These are phyloP conservation scores for Paradoxurus hermaphroditus DNA, from an alignment of 2,113 vertebrate species.

Conservation along the genomic window DNA sequence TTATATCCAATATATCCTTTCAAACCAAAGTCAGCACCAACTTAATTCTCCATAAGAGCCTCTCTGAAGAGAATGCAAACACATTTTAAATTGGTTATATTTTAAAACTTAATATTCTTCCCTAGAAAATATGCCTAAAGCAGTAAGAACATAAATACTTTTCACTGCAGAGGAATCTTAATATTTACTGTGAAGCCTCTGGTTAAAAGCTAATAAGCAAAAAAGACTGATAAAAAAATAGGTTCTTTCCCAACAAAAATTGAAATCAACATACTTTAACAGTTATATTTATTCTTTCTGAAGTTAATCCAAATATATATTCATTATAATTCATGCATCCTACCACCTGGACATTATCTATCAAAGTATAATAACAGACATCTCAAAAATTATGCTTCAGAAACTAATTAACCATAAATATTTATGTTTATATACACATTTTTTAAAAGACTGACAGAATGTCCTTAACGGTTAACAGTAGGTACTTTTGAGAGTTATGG, in stretches of 20 bases:
- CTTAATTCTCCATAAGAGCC: neutral
- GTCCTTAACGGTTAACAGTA: neutral
- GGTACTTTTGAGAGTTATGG: neutral
- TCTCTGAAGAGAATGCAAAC: conserved; percentile 27
- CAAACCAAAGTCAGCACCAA: conserved; percentile 18
- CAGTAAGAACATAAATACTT: neutral
- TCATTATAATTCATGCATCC: neutral
- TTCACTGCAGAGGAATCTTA: neutral
- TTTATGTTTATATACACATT: neutral
- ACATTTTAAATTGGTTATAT: neutral
- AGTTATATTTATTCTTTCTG: neutral
- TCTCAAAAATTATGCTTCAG: neutral
- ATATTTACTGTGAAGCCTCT: neutral
- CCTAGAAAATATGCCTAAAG: neutral
- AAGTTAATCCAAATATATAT: neutral
- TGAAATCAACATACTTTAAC: neutral
- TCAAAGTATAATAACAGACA: neutral
- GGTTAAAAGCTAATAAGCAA: neutral
- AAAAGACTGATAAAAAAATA: neutral
- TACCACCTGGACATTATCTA: neutral
- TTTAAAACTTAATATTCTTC: conserved; percentile 4
- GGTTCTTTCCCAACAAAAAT: neutral
- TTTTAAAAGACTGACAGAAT: conserved; percentile 15
- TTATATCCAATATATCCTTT: neutral
- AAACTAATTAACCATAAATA: neutral